phyloP scores from a whole-genome alignment of 2,797 vertebrate genomes.

The Carcharodon carcharias region DNA sequence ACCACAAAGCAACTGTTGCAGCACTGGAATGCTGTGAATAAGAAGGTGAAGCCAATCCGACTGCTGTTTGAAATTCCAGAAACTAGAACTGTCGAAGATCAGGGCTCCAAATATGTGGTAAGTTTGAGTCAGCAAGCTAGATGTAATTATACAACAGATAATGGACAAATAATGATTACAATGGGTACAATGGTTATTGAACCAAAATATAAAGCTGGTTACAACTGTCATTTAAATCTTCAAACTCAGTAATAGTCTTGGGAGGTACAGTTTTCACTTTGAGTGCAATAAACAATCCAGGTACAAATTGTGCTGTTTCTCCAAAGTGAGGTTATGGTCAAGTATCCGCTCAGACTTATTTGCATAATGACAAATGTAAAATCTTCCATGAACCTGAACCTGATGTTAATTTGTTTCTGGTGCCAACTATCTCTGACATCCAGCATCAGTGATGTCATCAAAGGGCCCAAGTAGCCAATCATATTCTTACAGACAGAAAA shows the following conservation, averaged over 20 bases:
- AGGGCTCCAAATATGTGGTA: slow-evolving; percentile 76
- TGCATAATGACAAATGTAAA: neutral
- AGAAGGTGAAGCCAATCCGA: slow-evolving; percentile 55
- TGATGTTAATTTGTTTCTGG: neutral
- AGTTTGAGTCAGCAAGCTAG: slow-evolving; percentile 41
- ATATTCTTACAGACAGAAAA: neutral
- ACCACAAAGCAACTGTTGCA: slow-evolving; percentile 87
- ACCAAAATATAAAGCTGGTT: neutral
- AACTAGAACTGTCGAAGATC: slow-evolving; percentile 59
- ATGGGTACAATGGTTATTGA: neutral
- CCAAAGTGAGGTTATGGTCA: neutral
- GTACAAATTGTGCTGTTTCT: neutral
- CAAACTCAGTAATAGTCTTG: neutral
- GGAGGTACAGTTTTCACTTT: neutral
- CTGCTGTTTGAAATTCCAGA: slow-evolving; percentile 80
- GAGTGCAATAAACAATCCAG: neutral
- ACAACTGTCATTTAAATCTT: neutral
- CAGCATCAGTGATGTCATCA: neutral
- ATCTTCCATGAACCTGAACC: neutral
- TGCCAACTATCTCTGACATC: neutral
- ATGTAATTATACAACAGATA: neutral
- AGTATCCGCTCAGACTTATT: neutral
- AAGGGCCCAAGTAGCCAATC: neutral
- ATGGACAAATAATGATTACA: neutral
- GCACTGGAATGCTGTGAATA: slow-evolving; percentile 67